Evolutionary conservation across 2,888 invertebrate genomes (phyloP), one percentile per base, ranked within the genome.

Genomic region (Monoplex corrugatus): DNA sequence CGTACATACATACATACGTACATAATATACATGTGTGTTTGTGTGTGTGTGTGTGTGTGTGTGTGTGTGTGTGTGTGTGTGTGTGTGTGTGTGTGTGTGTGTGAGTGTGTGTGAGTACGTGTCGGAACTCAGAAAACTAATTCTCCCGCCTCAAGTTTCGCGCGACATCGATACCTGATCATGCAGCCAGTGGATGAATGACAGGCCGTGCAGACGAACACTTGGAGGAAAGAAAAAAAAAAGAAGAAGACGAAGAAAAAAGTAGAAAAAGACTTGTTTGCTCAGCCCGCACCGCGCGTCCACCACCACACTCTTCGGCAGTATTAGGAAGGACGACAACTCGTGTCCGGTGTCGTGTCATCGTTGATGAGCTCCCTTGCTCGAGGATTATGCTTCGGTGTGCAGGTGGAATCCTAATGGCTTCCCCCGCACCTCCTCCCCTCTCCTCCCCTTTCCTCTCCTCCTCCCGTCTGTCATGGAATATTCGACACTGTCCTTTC

Each of bases 361-460:
- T 5, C 82, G 44, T 82, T n/a, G 82, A 82, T 82, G 82, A 82
- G 82, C 82, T 45, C 82, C 82, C 82, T 45, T 82, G 82, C 43
- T 32, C 43, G 43, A 28, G 32, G 82, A 82, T 82, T 82, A 82
- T 16, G 28, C 23, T 28, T n/a, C 13, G 35, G 0, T 38, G 13
- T 57, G 63, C 85, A 57, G 63, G 85, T 85, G 63, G 32, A 45
- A 23, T 16, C 38, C 16, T 19, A 35, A 13, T 13, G 19, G 32
- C 5, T 72, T 6, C 35, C 0, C 35, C 32, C 19, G 72, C 19
- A 68, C 6, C 19, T n/a, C 63, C 63, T 6, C 63, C 63, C 28
- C 63, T 0, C 63, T 63, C 8, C 63, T 23, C 63, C 63, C n/a
- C n/a, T n/a, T n/a, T 6, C 2, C 63, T 28, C 63, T 6, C 16